Evolutionary conservation across 2,888 invertebrate species (phyloP).

Genomic region (Gandaritis pyraliata): DNA sequence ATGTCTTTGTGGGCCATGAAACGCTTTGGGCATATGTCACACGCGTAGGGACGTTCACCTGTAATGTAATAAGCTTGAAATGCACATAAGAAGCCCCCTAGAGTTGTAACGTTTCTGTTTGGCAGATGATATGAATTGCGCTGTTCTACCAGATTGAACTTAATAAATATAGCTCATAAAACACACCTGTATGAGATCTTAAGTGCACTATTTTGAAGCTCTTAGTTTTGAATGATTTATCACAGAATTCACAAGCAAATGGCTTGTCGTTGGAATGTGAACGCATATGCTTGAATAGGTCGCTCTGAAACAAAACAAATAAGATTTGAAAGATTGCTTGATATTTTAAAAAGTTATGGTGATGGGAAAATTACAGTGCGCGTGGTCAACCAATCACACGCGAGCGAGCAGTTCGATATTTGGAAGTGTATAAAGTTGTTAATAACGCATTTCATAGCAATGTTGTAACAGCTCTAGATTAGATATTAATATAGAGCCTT

Average conservation of each 20-base stretch:
- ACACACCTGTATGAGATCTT: conserved; percentile 89
- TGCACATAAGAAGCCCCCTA: no score
- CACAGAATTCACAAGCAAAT: conserved; percentile 92
- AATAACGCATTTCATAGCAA: no score
- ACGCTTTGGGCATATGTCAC: conserved; percentile 94
- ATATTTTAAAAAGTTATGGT: neutral
- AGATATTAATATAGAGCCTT: no score
- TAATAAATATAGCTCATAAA: no score
- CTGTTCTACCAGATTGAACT: no score
- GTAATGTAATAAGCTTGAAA: conserved; percentile 32
- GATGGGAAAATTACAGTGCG: no score
- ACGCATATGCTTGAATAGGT: conserved; percentile 77
- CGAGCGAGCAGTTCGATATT: no score
- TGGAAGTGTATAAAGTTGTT: no score
- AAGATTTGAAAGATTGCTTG: neutral
- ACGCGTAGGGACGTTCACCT: conserved; percentile 91
- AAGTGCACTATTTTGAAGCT: conserved; percentile 93
- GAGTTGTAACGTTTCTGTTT: neutral
- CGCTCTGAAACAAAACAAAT: conserved; percentile 59
- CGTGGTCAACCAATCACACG: no score
- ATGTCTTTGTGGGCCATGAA: conserved; percentile 96
- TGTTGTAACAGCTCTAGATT: no score
- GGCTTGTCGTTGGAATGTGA: conserved; percentile 93
- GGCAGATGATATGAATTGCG: no score
- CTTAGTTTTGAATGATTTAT: conserved; percentile 94